Evolutionary conservation across 2,797 vertebrate species (phyloP).

Genomic region (Alouatta caraya): DNA sequence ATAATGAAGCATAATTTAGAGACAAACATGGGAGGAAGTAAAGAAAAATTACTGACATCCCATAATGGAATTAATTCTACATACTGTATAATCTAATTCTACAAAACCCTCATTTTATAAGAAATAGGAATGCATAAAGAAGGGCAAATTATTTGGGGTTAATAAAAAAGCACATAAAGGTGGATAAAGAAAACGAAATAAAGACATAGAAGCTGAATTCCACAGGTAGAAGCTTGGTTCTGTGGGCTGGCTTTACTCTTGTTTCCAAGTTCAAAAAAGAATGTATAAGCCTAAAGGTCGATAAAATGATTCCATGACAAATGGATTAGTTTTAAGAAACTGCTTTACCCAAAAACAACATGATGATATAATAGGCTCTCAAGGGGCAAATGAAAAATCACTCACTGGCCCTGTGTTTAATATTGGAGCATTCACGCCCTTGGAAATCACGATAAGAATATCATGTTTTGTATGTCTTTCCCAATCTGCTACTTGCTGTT

Average conservation of each 20-base stretch:
- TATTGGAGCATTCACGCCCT: not conserved
- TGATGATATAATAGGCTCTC: not conserved
- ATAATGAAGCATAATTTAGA: slow-evolving; percentile 51
- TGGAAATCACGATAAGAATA: not conserved
- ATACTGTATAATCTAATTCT: not conserved
- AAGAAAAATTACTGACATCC: slow-evolving; percentile 38
- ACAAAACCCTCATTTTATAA: slow-evolving; percentile 3
- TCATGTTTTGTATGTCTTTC: slow-evolving; percentile 1
- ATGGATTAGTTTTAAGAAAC: not conserved
- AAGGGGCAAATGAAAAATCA: not conserved
- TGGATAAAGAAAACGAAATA: not conserved
- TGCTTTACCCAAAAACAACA: not conserved
- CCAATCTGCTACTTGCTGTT: slow-evolving; percentile 30
- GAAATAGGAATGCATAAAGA: not conserved
- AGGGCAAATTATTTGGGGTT: not conserved
- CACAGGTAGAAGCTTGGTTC: not conserved
- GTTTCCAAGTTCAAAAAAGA: not conserved
- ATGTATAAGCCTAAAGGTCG: not conserved
- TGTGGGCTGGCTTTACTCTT: not conserved
- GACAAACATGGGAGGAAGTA: slow-evolving; percentile 23
- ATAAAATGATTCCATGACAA: slow-evolving; percentile 2
- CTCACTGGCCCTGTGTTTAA: not conserved
- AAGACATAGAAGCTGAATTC: slow-evolving; percentile 14
- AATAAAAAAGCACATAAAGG: not conserved
- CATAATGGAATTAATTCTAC: not conserved